phyloP scores from a whole-genome alignment of 1,140 invertebrate genomes.

The Diorhabda sublineata region DNA sequence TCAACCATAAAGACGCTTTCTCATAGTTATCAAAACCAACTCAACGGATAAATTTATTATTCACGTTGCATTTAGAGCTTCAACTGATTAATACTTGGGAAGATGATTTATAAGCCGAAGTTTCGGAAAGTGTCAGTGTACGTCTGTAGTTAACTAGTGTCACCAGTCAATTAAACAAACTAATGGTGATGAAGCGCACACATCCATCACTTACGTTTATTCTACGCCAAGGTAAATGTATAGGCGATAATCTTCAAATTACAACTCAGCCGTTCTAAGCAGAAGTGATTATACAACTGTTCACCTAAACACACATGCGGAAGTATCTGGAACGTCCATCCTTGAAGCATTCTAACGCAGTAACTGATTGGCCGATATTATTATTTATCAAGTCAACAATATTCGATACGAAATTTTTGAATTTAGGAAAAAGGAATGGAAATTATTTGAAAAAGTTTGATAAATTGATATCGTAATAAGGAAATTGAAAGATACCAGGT shows the following conservation, averaged over 20 bases:
- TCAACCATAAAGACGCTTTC: no score
- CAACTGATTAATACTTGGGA: not conserved
- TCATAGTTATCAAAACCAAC: no score
- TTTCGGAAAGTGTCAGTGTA: not conserved
- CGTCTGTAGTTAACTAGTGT: not conserved
- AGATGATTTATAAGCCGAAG: constrained; percentile 2
- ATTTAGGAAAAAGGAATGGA: no score
- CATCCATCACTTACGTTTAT: constrained; percentile 2
- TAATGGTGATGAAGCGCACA: constrained; percentile 1
- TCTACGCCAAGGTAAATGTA: not conserved
- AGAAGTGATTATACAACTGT: not conserved
- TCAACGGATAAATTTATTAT: no score
- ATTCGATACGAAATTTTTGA: no score
- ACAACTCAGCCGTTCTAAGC: not conserved
- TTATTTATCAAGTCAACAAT: no score
- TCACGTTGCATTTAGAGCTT: not conserved
- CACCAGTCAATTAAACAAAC: constrained; percentile 2
- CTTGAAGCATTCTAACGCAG: no score
- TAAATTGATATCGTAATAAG: no score
- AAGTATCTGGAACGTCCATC: not conserved
- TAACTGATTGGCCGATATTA: no score
- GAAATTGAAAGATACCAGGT: no score
- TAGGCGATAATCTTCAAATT: constrained; percentile 2
- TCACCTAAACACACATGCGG: not conserved
- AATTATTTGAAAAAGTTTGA: no score